These are phyloP conservation scores for Ornithoptera priamus DNA, from an alignment of 2,888 invertebrate genomes.

Conservation along the genomic window DNA sequence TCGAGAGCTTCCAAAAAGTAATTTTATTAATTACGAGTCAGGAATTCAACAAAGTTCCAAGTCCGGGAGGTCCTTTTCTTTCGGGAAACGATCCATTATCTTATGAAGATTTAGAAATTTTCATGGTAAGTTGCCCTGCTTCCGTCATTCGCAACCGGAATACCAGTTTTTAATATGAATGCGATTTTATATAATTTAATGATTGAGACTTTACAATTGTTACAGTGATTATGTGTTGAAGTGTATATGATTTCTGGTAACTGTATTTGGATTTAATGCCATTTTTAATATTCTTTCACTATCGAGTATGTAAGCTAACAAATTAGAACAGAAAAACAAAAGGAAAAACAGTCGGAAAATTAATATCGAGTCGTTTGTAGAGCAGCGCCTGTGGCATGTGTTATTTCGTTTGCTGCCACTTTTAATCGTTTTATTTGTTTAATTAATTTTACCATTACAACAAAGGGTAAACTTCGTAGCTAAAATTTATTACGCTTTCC, in stretches of 20 bases:
- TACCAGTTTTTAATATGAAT: conserved; percentile 14
- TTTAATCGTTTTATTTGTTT: conserved; percentile 25
- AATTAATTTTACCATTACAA: conserved; percentile 26
- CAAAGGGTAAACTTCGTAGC: conserved; percentile 27
- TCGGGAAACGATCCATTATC: conserved; percentile 76
- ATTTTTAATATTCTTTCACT: neutral
- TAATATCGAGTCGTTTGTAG: neutral
- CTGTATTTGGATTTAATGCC: neutral
- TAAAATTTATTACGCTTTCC: conserved; percentile 38
- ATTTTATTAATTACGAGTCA: conserved; percentile 81
- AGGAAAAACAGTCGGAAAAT: neutral
- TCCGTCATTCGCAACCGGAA: conserved; percentile 11
- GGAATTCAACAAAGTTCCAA: conserved; percentile 78
- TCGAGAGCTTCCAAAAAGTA: conserved; percentile 79
- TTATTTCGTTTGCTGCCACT: conserved; percentile 16
- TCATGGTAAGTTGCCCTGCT: conserved; percentile 60
- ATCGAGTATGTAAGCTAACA: too few species aligned
- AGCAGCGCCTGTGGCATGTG: conserved; percentile 6
- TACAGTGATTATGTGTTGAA: neutral
- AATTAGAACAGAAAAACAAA: neutral
- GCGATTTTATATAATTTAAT: neutral
- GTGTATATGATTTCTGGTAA: neutral
- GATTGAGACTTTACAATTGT: too few species aligned
- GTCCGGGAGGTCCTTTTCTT: conserved; percentile 75
- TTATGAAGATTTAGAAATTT: conserved; percentile 79